Percentiles rank a stretch among this genome's conserved stretches.
Evolutionary conservation across 2,113 vertebrate species (phyloP).

Genomic region (Arothron firmamentum): DNA sequence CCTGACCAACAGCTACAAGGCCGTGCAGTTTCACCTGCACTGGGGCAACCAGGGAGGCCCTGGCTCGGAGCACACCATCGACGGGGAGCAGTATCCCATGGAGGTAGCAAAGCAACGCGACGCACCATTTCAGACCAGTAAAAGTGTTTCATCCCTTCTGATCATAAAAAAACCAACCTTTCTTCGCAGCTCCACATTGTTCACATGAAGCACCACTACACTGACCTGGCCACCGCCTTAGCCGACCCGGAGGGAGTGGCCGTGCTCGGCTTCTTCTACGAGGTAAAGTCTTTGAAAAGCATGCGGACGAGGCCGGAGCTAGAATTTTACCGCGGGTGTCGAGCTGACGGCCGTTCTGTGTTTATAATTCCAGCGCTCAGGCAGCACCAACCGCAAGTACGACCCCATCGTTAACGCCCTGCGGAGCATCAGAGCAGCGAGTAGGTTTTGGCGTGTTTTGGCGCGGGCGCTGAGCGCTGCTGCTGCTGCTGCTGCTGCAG

Average conservation of each 20-base stretch:
- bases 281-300: conserved; percentile 66
- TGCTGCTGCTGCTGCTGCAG: too few relatives aligned
- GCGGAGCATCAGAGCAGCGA: conserved; percentile 30
- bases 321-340: neutral
- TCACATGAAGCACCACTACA: conserved; percentile 75
- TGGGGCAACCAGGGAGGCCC: conserved; percentile 71
- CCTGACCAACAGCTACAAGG: conserved; percentile 74
- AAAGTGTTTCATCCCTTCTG: neutral
- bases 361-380: conserved; percentile 60
- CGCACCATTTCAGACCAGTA: neutral
- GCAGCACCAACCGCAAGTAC: conserved; percentile 68
- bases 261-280: conserved; percentile 87
- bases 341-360: neutral
- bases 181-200: conserved; percentile 84
- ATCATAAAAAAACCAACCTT: neutral
- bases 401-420: conserved; percentile 57
- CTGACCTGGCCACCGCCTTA: conserved; percentile 34
- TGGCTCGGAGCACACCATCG: conserved; percentile 84
- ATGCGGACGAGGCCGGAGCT: neutral
- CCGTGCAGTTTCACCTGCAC: conserved; percentile 85
- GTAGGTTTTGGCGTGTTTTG: conserved; percentile 53
- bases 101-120: conserved; percentile 75
- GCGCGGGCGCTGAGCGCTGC: too few relatives aligned
- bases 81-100: conserved; percentile 85
- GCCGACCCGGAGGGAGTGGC: conserved; percentile 68